Conservation (phyloP, 1,140 invertebrate genomes). For the Drosophila takahashii region DNA sequence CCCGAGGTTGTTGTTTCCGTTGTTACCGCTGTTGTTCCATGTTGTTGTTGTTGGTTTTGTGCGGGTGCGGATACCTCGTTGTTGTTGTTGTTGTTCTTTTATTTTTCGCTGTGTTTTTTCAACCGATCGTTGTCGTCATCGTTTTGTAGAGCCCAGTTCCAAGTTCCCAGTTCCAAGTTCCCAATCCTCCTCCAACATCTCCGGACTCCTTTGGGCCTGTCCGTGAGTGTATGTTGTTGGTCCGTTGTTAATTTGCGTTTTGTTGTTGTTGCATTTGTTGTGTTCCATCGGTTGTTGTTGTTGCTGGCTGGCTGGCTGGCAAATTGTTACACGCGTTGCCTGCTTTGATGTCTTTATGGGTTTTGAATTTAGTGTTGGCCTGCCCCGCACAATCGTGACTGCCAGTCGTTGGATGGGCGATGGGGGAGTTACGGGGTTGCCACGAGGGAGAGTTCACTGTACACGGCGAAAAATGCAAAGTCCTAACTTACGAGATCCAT, state of each 20-base stretch:
- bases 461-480: not conserved
- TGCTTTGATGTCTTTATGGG: slow-evolving; percentile 83
- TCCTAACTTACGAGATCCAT: not conserved
- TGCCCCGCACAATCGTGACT: slow-evolving; percentile 75
- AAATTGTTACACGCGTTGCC: slow-evolving; percentile 83
- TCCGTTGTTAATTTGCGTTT: slow-evolving; percentile 80
- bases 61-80: slow-evolving; percentile 47
- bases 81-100: slow-evolving; percentile 11
- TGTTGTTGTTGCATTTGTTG: slow-evolving; percentile 76
- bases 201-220: slow-evolving; percentile 21
- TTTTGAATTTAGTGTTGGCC: slow-evolving; percentile 78
- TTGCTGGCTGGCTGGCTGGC: slow-evolving; percentile 55
- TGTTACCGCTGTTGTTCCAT: slow-evolving; percentile 9
- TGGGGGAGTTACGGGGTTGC: not conserved
- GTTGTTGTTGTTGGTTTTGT: slow-evolving; percentile 39
- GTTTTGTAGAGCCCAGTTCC: slow-evolving; percentile 25
- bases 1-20: slow-evolving; percentile 17
- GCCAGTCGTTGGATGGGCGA: slow-evolving; percentile 53
- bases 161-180: slow-evolving; percentile 4
- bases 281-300: slow-evolving; percentile 39
- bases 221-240: slow-evolving; percentile 29
- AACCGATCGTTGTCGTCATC: slow-evolving; percentile 44
- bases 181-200: slow-evolving; percentile 6
- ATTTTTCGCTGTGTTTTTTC: slow-evolving; percentile 31
- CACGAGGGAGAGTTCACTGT: slow-evolving; percentile 28